Evolutionary conservation across 1,140 invertebrate species (phyloP).

Genomic region (Antheraea pernyi): DNA sequence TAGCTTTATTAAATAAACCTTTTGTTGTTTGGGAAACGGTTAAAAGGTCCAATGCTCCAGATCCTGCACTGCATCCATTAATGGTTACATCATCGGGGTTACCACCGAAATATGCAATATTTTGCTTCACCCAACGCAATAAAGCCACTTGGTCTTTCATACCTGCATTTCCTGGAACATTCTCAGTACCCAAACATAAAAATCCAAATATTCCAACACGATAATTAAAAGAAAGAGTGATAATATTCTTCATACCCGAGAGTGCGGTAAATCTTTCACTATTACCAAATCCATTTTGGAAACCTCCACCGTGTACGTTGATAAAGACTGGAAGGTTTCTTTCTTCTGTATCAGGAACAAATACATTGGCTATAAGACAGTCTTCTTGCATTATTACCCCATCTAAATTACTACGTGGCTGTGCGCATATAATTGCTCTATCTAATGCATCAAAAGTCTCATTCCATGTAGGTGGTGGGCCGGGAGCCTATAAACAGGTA

Average conservation of each 20-base stretch:
- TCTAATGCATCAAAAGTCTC: slow-evolving; percentile 41
- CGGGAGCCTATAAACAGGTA: slow-evolving; percentile 41
- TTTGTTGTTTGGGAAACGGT: slow-evolving; percentile 40
- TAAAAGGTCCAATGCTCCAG: slow-evolving; percentile 39
- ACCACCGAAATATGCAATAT: slow-evolving; percentile 51
- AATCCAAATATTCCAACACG: slow-evolving; percentile 26
- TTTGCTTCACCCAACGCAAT: slow-evolving; percentile 47
- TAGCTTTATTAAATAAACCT: slow-evolving; percentile 50
- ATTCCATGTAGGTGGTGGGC: slow-evolving; percentile 41
- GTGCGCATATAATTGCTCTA: slow-evolving; percentile 41
- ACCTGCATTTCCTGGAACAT: slow-evolving; percentile 46
- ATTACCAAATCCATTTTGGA: slow-evolving; percentile 32
- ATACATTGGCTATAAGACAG: slow-evolving; percentile 36
- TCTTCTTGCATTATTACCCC: slow-evolving; percentile 32
- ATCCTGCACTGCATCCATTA: slow-evolving; percentile 44
- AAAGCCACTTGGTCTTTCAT: slow-evolving; percentile 52
- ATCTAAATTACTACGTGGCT: slow-evolving; percentile 18
- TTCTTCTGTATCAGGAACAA: slow-evolving; percentile 39
- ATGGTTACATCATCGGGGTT: slow-evolving; percentile 50
- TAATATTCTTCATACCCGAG: slow-evolving; percentile 19
- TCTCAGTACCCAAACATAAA: slow-evolving; percentile 19
- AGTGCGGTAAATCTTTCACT: background rate
- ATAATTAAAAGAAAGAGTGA: slow-evolving; percentile 37
- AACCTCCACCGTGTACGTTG: slow-evolving; percentile 49
- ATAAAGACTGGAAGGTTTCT: slow-evolving; percentile 47